phyloP scores from a whole-genome alignment of 2,113 vertebrate genomes.

The Girardinichthys multiradiatus region DNA sequence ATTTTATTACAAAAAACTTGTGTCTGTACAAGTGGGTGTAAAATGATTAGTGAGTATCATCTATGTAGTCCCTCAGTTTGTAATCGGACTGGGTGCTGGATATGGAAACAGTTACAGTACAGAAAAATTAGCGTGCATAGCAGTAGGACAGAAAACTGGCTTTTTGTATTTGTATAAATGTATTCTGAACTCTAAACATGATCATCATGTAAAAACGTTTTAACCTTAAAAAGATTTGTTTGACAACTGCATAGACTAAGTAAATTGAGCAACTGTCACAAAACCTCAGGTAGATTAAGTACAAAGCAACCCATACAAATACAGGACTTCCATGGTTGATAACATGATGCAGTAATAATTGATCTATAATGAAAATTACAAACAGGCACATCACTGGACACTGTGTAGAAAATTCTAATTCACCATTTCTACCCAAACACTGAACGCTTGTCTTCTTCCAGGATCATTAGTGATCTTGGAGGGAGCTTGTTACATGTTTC shows the following conservation, averaged over 20 bases:
- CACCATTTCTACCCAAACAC: constrained; percentile 19
- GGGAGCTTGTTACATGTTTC: constrained; percentile 12
- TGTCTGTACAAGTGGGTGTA: constrained; percentile 65
- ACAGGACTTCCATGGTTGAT: constrained; percentile 25
- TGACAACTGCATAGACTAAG: constrained; percentile 67
- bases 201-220: constrained; percentile 51
- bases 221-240: constrained; percentile 32
- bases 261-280: constrained; percentile 32
- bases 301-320: constrained; percentile 54
- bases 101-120: constrained; percentile 75
- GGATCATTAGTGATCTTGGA: constrained; percentile 2
- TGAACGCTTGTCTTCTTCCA: constrained; percentile 16
- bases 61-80: constrained; percentile 67
- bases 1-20: constrained; percentile 70
- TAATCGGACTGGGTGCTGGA: constrained; percentile 60
- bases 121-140: constrained; percentile 76
- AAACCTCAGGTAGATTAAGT: constrained; percentile 29
- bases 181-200: constrained; percentile 31
- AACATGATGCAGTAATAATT: constrained; percentile 8
- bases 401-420: constrained; percentile 4
- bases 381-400: constrained; percentile 23
- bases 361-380: constrained; percentile 5
- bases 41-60: constrained; percentile 72
- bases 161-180: constrained; percentile 45
- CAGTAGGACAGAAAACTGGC: constrained; percentile 51